Base-by-base conservation (phyloP, 2,797 vertebrate species). In the Lepidocolaptes lacrymiger region DNA sequence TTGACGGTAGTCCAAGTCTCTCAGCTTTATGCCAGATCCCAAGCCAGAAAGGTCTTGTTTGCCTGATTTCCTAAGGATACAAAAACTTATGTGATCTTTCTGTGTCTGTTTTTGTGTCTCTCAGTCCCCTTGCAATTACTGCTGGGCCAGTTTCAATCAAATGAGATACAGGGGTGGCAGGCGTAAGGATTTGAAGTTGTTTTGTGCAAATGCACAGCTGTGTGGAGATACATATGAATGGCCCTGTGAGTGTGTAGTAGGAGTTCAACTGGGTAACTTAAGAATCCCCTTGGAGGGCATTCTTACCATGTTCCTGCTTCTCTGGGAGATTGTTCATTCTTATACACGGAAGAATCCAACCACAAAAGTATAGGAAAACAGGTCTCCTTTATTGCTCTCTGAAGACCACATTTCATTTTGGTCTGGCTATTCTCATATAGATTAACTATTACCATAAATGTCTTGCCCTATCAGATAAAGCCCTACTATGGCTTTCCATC, bases 21-120 rank as follows among this genome's bases (percentile, higher is more conserved):
- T 97, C 93, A 97, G 96, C 91, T 97, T 94, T 94, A 72, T 92
- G 97, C 96, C 95, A 94, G 93, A 94, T 93, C 95, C 93, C 17
- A 66, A 95, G 90, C 93, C 93, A 97, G 96, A 96, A 96, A n/a
- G 49, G 67, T 95, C 91, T 93, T 84, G 69, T 92, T 95, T 95
- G 90, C 71, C 67, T 62, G 55, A 55, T 95, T 96, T 95, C 94
- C 71, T 90, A 63, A 91, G 77, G 67, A 87, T 52, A 89, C 44
- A 82, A 91, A 91, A 87, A 19, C 67, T 59, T 91, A 28, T 24
- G 39, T 91, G 74, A 63, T 79, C 83, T 96, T 74, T 7, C 32
- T 3, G 5, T 68, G 44, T 85, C 72, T 89, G 18, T 86, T 30
- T 74, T 91, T 54, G 36, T 71, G 21, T 62, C 28, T 88, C 64